These are phyloP conservation scores for Nowickia ferox DNA, from an alignment of 2,888 invertebrate genomes.

Conservation along the genomic window DNA sequence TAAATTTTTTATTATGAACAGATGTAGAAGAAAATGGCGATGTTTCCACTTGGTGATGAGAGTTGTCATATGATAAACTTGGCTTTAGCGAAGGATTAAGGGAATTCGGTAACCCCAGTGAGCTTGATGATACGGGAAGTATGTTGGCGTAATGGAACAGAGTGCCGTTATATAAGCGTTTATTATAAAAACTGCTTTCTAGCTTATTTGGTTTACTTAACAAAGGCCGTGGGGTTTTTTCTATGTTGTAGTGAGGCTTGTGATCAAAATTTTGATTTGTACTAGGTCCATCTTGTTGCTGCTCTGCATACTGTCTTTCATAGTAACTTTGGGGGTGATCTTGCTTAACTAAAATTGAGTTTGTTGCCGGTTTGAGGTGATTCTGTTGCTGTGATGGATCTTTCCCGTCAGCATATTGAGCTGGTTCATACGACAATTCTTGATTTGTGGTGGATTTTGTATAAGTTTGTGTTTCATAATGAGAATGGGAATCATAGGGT, in stretches of 20 bases:
- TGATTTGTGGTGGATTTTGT: constrained; percentile 10
- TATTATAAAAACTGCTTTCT: not conserved
- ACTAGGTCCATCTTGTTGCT: not conserved
- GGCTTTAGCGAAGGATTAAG: not conserved
- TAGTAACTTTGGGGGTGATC: constrained; percentile 6
- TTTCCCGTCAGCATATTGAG: not conserved
- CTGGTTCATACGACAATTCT: not conserved
- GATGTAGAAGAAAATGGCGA: constrained; percentile 25
- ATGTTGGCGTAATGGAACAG: not conserved
- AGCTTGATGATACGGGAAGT: not conserved
- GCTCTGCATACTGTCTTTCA: not conserved
- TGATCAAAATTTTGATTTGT: not conserved
- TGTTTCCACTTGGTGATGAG: not conserved
- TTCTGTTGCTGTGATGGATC: not conserved
- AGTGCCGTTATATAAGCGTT: not conserved
- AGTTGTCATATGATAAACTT: constrained; percentile 18
- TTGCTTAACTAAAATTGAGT: not conserved
- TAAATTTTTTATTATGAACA: constrained; percentile 72
- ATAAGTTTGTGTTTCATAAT: not conserved
- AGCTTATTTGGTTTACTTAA: constrained; percentile 30
- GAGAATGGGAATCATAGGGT: not conserved
- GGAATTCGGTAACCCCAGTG: not conserved
- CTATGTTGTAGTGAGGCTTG: not conserved
- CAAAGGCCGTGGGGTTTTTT: constrained; percentile 13
- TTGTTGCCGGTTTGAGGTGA: not conserved